Evolutionary conservation across 2,888 invertebrate genomes (phyloP), one percentile per base, ranked within the genome.

Genomic region (Apoderus coryli): DNA sequence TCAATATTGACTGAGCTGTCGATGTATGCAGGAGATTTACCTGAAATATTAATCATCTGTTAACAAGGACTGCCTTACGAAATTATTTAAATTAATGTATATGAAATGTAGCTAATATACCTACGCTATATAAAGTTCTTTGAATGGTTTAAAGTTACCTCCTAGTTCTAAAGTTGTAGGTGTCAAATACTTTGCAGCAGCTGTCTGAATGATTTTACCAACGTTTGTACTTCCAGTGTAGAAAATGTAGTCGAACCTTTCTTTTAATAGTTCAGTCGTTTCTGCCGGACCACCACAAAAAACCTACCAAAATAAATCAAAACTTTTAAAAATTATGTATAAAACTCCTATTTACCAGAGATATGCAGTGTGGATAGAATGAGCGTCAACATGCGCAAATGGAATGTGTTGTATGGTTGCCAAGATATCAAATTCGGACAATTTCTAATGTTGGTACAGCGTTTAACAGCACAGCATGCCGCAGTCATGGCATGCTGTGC

Each of bases 11-110:
- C 79, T 3, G 80, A 70, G 42, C 70, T 75, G 57, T 92, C 92
- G 36, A 95, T 68, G 55, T 82, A 90, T 2, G 82, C 81, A 0
- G 95, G 95, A 52, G 90, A 92, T 40, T 50, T 52, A 5, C 70
- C 71, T 30, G 22, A 16, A 33, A 25, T 11, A n/a, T 22, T 7
- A 19, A 19, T 19, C 19, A 19, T 19, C 19, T 19, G 6, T 19
- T 19, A 7, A 19, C 19, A 7, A 19, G n/a, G n/a, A 19, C n/a
- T 7, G 19, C 19, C n/a, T n/a, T 37, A 33, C 46, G 7, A 27
- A 9, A n/a, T n/a, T n/a, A n/a, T n/a, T n/a, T n/a, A n/a, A n/a
- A n/a, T n/a, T n/a, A n/a, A n/a, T n/a, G 14, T 30, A 10, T 30
- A 31, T 16, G 12, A 6, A 7, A 19, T 19, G 7, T n/a, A 19